These are phyloP conservation scores for Spheniscus humboldti DNA, from an alignment of 2,797 vertebrate genomes.

Conservation along the genomic window DNA sequence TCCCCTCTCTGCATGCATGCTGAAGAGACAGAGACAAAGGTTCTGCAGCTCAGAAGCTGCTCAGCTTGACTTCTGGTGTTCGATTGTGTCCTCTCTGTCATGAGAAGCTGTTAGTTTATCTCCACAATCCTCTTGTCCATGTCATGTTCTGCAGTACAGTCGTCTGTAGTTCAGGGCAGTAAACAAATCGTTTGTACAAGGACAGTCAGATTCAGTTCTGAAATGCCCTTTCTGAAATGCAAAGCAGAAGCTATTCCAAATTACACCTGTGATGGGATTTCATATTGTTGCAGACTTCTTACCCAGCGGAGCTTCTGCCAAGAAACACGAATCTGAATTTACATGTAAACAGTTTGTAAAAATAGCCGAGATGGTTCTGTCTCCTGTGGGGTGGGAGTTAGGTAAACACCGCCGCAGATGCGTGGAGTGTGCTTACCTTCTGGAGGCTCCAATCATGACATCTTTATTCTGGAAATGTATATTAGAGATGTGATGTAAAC, in stretches of 20 bases:
- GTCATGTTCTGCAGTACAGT: not conserved
- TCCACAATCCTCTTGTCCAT: rapidly evolving
- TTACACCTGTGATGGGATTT: not conserved
- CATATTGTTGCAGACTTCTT: not conserved
- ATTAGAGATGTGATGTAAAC: not conserved
- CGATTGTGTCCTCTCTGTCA: not conserved
- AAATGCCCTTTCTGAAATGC: not conserved
- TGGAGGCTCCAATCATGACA: not conserved
- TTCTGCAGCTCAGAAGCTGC: not conserved
- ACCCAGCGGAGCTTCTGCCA: not conserved
- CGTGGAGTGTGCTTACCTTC: not conserved
- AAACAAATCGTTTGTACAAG: not conserved
- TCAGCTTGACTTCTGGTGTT: not conserved
- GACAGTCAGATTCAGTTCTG: not conserved
- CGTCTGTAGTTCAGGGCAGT: not conserved
- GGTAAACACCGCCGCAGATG: not conserved
- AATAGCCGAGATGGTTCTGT: not conserved
- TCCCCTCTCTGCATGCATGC: not conserved
- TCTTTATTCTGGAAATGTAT: not conserved
- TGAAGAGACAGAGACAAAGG: not conserved
- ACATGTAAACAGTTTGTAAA: not conserved
- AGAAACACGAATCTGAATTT: not conserved
- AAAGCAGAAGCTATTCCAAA: not conserved
- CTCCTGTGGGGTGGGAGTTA: not conserved
- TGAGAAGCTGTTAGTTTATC: not conserved